Evolutionary conservation across 2,888 invertebrate genomes (phyloP), one percentile per base, ranked within the genome.

Genomic region (Girardia tigrina): DNA sequence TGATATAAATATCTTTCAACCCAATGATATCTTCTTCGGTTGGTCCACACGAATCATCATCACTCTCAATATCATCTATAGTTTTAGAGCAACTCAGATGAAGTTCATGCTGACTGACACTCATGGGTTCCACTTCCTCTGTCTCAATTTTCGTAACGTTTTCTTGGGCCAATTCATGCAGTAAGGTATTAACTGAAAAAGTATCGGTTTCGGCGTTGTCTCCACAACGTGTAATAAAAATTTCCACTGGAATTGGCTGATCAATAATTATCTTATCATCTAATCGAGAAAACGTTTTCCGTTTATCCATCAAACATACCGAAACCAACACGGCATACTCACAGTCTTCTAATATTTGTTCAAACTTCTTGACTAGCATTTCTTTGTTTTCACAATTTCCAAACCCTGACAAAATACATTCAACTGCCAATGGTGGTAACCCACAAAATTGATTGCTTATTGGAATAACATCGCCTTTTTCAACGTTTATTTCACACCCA

Each of bases 1-100:
- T 56, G n/a, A 56, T 56, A 16, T 56, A 56, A n/a, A 56, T 56
- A 56, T 56, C 56, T n/a, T 56, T 56, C 56, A 56, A 20, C 56
- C 56, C 56, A n/a, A 56, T 56, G 4, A 56, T 4, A 16, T 56
- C 23, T 8, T 56, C 56, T 6, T 56, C 56, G 36, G 36, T 36
- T 12, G 8, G 12, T 16, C 12, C 16, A n/a, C 20, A 56, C n/a
- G 4, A 12, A 56, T 4, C 56, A 56, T n/a, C n/a, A n/a, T n/a
- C n/a, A n/a, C n/a, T n/a, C 23, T 56, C 56, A 56, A 56, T 56
- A 56, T 56, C 56, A 16, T 56, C n/a, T 2, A 56, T n/a, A 8
- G 56, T 56, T 56, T n/a, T 56, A 56, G 56, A 56, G n/a, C 56
- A 56, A 16, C 56, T 56, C 56, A 56, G n/a, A 16, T 8, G 23